These are phyloP conservation scores for Agrilus mali DNA, from an alignment of 2,888 invertebrate species.

Conservation along the genomic window DNA sequence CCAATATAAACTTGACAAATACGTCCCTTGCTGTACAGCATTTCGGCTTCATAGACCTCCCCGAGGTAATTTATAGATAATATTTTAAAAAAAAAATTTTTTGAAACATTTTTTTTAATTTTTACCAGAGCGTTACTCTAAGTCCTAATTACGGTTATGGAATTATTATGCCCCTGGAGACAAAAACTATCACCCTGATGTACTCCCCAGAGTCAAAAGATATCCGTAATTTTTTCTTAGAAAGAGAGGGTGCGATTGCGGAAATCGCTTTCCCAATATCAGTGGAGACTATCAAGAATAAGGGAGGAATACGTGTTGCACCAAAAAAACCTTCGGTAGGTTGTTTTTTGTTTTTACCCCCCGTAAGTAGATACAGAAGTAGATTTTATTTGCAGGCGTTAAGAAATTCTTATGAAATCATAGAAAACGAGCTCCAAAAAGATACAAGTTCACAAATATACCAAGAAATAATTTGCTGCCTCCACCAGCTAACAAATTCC, in stretches of 20 bases:
- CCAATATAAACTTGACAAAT: slow-evolving; percentile 17
- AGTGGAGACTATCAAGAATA: slow-evolving; percentile 12
- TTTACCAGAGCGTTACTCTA: slow-evolving; percentile 16
- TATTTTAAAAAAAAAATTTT: too few species aligned
- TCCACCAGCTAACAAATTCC: too few species aligned
- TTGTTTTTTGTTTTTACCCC: too few species aligned
- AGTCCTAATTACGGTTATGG: slow-evolving; percentile 21
- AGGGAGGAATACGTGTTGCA: slow-evolving; percentile 7
- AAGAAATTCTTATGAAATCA: not conserved
- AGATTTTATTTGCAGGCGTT: too few species aligned
- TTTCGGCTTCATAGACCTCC: slow-evolving; percentile 19
- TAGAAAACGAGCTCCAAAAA: slow-evolving; percentile 1
- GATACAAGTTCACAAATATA: not conserved
- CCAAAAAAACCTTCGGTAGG: not conserved
- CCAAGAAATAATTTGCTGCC: too few species aligned
- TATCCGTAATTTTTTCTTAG: slow-evolving; percentile 6
- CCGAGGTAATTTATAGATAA: slow-evolving; percentile 12
- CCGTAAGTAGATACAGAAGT: too few species aligned
- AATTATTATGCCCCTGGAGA: slow-evolving; percentile 16
- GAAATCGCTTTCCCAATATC: slow-evolving; percentile 6
- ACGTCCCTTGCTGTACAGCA: slow-evolving; percentile 15
- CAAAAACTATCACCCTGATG: slow-evolving; percentile 12
- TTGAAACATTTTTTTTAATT: too few species aligned
- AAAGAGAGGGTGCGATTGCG: slow-evolving; percentile 4
- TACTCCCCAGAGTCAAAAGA: slow-evolving; percentile 14